Evolutionary conservation across 2,113 vertebrate genomes (phyloP).

Genomic region (Oncorhynchus masou): DNA sequence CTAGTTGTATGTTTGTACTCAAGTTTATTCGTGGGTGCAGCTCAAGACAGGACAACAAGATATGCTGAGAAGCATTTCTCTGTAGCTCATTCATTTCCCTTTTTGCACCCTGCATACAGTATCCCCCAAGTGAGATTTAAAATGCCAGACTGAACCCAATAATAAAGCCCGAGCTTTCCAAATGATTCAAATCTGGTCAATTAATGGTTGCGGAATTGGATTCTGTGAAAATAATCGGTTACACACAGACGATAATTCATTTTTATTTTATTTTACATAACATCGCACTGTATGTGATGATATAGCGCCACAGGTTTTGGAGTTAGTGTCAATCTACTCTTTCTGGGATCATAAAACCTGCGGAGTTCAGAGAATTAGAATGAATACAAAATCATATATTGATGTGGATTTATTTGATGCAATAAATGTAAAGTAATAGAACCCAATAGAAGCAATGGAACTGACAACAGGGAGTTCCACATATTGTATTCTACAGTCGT

Average conservation of each 20-base stretch:
- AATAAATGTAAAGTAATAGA: neutral
- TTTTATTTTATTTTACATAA: slow-evolving; percentile 14
- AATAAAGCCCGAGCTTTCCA: slow-evolving; percentile 7
- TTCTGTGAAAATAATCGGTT: slow-evolving; percentile 13
- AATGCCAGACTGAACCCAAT: slow-evolving; percentile 28
- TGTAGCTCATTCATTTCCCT: slow-evolving; percentile 3
- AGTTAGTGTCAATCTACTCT: neutral
- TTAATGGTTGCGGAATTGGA: slow-evolving; percentile 16
- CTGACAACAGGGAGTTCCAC: neutral
- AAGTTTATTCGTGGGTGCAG: slow-evolving; percentile 6
- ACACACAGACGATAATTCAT: slow-evolving; percentile 14
- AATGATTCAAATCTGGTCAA: slow-evolving; percentile 22
- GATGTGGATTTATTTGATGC: neutral
- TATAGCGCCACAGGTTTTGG: neutral
- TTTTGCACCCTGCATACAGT: neutral
- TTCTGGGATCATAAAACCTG: neutral
- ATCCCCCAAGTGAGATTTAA: slow-evolving; percentile 18
- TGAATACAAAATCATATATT: slow-evolving; percentile 22
- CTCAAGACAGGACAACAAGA: slow-evolving; percentile 6
- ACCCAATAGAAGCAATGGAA: neutral
- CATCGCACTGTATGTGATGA: neutral
- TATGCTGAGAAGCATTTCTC: slow-evolving; percentile 2
- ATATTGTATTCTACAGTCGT: slow-evolving; percentile 10
- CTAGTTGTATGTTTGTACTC: slow-evolving; percentile 1
- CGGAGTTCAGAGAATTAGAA: neutral